These are phyloP conservation scores for Hydrolagus affinis DNA, from an alignment of 2,113 vertebrate genomes.

Conservation along the genomic window DNA sequence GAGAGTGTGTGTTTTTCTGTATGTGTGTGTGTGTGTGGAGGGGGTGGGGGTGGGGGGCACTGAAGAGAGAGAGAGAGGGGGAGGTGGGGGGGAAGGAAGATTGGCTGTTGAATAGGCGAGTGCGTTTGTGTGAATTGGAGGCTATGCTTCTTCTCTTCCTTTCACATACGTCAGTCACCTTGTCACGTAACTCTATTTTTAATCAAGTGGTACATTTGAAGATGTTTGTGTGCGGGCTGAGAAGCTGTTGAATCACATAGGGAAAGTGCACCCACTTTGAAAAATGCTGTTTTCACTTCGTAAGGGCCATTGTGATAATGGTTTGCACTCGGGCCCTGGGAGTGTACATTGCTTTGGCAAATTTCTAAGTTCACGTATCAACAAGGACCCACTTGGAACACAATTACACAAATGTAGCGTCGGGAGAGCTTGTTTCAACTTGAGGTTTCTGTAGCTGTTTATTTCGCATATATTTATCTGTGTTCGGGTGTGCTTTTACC, in stretches of 20 bases:
- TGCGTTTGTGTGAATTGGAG: slow-evolving; percentile 9
- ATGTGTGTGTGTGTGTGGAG: no score
- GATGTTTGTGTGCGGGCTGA: background rate
- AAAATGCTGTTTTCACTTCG: background rate
- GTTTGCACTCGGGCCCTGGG: background rate
- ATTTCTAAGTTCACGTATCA: no score
- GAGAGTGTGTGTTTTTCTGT: no score
- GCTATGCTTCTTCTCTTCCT: background rate
- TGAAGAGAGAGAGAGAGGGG: background rate
- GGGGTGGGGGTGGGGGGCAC: no score
- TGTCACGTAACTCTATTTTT: background rate
- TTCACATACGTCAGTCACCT: background rate
- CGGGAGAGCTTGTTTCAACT: background rate
- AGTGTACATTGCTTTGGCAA: background rate
- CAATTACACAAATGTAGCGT: no score
- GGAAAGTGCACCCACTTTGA: background rate
- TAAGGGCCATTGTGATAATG: background rate
- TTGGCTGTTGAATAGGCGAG: background rate
- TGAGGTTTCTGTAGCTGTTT: background rate
- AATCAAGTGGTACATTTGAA: background rate
- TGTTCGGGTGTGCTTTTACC: no score
- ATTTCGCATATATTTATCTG: background rate
- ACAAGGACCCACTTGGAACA: no score
- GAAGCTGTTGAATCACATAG: background rate
- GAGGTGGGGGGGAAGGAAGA: no score